Evolutionary conservation across 2,797 vertebrate species (phyloP), one percentile per base, ranked within the genome.

Genomic region (Aldrovandia affinis): DNA sequence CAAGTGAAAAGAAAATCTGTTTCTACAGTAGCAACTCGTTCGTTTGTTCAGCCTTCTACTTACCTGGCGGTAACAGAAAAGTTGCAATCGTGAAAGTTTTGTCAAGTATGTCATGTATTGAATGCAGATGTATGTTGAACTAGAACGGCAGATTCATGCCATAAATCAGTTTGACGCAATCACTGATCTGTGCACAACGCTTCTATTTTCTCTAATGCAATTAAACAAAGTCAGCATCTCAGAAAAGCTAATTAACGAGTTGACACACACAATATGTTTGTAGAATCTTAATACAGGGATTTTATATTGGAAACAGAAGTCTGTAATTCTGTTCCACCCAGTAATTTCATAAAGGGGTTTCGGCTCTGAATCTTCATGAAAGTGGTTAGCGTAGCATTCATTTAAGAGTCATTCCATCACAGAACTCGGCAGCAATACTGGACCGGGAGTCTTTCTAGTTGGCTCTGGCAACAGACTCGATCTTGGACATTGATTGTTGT

Each of bases 141-240:
- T 82, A 61, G 59, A 82, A 82, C 52, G 28, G 80, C 78, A 83
- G 78, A 83, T 73, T 81, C 73, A 39, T 47, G 84, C 84, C 81
- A 86, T 86, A 86, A 86, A 86, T 86, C 85, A 86, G 78, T 80
- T 7, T 86, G 81, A 83, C 78, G 78, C 63, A 75, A 54, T 79
- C 85, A 86, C 85, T 86, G 85, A 86, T 86, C 85, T 83, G 59
- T 83, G 85, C 63, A 50, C 47, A 57, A 25, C 65, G 44, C 54
- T 80, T 50, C 82, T 80, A 83, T 65, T 36, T 68, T 28, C 78
- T 52, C 77, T 83, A 80, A 83, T 83, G 75, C 65, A 86, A 86
- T 86, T 86, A 86, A 79, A 82, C 81, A 85, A 83, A 82, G 81
- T 86, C 85, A 83, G 82, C 82, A 83, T 83, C 81, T 83, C 78